phyloP scores from a whole-genome alignment of 2,113 vertebrate species.

The Pantherophis guttatus region DNA sequence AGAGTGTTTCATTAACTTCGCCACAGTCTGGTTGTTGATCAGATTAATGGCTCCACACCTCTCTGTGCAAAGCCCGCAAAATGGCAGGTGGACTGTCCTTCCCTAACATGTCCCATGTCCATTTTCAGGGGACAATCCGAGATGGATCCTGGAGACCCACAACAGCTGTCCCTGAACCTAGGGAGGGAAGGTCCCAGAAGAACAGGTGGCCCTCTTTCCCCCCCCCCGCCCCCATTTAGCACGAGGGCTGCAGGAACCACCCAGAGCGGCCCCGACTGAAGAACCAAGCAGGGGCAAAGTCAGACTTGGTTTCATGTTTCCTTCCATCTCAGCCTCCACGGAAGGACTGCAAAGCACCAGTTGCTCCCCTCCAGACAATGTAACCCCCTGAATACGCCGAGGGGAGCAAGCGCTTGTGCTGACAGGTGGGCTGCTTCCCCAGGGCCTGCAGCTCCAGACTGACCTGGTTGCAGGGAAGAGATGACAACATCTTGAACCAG shows the following conservation, averaged over 20 bases:
- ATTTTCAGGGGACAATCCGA: not conserved
- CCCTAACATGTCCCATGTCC: not conserved
- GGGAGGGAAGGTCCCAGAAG: not conserved
- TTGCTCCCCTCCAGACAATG: not conserved
- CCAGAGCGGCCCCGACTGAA: not conserved
- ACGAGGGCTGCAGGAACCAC: not conserved
- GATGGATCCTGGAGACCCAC: not conserved
- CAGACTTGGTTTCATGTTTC: not conserved
- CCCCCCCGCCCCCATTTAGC: not conserved
- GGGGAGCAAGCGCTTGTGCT: not conserved
- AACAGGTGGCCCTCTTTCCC: not conserved
- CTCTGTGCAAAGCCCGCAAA: not conserved
- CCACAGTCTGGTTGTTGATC: not conserved
- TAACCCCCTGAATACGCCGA: not conserved
- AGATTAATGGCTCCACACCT: not conserved
- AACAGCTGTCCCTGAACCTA: not conserved
- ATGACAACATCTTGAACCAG: not conserved
- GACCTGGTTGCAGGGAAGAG: not conserved
- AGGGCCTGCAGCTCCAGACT: not conserved
- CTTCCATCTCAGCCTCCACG: not conserved
- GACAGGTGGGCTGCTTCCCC: not conserved
- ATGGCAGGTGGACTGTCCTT: not conserved
- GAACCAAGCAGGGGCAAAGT: not conserved
- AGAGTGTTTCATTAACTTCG: not conserved
- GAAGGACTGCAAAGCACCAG: not conserved